These are phyloP conservation scores for Yoshiicerus persimilis DNA, from an alignment of 1,140 invertebrate genomes.

Conservation along the genomic window DNA sequence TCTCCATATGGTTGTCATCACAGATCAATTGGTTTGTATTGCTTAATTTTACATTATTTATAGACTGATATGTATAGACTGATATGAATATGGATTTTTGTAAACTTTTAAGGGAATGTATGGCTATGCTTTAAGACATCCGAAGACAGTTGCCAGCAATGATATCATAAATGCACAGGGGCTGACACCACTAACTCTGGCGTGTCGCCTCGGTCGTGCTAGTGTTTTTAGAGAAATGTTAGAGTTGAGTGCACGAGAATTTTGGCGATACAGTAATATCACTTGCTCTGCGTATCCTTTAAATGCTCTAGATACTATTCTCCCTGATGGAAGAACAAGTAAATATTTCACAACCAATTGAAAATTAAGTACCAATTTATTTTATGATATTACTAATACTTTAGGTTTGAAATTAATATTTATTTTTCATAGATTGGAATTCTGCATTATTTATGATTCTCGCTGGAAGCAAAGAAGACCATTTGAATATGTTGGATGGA, in stretches of 20 bases:
- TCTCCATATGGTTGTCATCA: slow-evolving; percentile 96
- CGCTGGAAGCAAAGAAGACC: slow-evolving; percentile 94
- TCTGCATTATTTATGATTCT: slow-evolving; percentile 97
- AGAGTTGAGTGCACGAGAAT: slow-evolving; percentile 90
- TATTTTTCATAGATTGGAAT: slow-evolving; percentile 79
- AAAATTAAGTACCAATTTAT: background rate
- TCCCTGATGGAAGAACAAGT: slow-evolving; percentile 93
- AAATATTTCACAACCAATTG: slow-evolving; percentile 51
- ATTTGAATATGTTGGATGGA: slow-evolving; percentile 97
- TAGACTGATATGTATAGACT: too few relatives aligned
- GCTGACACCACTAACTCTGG: slow-evolving; percentile 90
- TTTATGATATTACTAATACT: background rate
- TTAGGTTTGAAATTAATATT: too few relatives aligned
- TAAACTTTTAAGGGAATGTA: slow-evolving; percentile 82
- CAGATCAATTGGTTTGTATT: slow-evolving; percentile 84
- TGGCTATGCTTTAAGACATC: slow-evolving; percentile 93
- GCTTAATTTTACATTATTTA: too few relatives aligned
- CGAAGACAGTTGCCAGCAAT: slow-evolving; percentile 85
- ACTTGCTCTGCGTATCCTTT: slow-evolving; percentile 98
- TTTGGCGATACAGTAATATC: slow-evolving; percentile 98
- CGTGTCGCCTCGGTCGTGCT: slow-evolving; percentile 91
- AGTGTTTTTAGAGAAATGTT: slow-evolving; percentile 97
- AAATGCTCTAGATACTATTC: slow-evolving; percentile 91
- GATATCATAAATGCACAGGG: slow-evolving; percentile 84
- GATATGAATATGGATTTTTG: background rate